phyloP scores from a whole-genome alignment of 2,888 invertebrate species.

The Entomobrya proxima region DNA sequence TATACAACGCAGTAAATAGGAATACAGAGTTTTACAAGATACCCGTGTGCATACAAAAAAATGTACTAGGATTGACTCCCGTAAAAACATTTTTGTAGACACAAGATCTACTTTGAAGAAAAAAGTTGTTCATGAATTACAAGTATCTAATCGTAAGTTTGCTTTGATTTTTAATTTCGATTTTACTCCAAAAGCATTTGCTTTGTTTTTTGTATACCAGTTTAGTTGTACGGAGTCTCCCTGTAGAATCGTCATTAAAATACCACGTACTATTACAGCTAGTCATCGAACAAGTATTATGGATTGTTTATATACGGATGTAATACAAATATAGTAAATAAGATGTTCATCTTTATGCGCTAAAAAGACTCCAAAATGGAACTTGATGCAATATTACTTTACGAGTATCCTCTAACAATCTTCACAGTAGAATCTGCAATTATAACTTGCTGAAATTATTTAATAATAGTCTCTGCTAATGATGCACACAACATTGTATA shows the following conservation, averaged over 20 bases:
- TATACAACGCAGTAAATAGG: too few relatives aligned
- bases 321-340: neutral
- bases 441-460: neutral
- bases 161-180: neutral
- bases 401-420: neutral
- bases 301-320: neutral
- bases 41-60: neutral
- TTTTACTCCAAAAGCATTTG: neutral
- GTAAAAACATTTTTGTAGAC: neutral
- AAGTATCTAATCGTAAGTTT: too few relatives aligned
- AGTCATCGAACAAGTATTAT: neutral
- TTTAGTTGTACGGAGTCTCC: neutral
- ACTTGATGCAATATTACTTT: neutral
- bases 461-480: too few relatives aligned
- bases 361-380: too few relatives aligned
- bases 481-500: neutral
- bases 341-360: too few relatives aligned
- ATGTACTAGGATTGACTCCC: neutral
- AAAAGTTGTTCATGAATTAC: too few relatives aligned
- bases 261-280: neutral
- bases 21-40: neutral
- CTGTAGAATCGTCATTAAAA: neutral
- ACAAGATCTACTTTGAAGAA: neutral
- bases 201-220: neutral
- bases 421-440: neutral